Evolutionary conservation across 2,797 vertebrate species (phyloP), one percentile per base, ranked within the genome.

Genomic region (Falco biarmicus): DNA sequence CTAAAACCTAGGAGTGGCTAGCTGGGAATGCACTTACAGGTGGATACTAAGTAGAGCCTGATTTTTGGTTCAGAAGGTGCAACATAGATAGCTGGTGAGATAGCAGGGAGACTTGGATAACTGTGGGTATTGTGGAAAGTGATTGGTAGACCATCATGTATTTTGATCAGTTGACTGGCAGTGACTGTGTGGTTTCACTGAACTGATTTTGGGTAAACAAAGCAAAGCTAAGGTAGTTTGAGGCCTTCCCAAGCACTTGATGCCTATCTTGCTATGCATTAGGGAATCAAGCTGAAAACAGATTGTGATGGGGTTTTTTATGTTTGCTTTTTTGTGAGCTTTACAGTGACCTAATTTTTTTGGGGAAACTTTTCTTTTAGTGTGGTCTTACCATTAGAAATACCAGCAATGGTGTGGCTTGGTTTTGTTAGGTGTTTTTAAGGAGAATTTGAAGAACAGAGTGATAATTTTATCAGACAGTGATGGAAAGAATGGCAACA

Each of bases 281-380:
- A 60, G 93, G 87, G 95, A 95, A 88, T 84, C 37, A n/a, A 61
- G 70, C 83, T 90, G 91, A 73, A 82, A 95, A 82, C 70, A 88
- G 73, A 76, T 66, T 81, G 87, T 65, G 83, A 76, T 79, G 70
- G 78, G 54, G 81, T 93, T 43, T 43, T 43, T 43, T 43, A 43
- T 43, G 41, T 16, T 95, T 96, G 73, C n/a, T 93, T 91, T 87
- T 90, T 95, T 91, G 73, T 79, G 76, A 96, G 93, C 43, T 90
- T 83, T 84, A 66, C 85, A 59, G 59, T 94, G 96, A 95, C 95
- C 95, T 95, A 89, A 88, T 96, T 96, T 86, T 50, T 89, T 70
- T 10, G 18, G 80, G 80, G 32, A 50, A 95, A 85, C 37, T 92
- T 95, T 96, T 86, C 69, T 95, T 66, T 68, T 83, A 89, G 71